A percentile compares a stretch with the other conserved stretches of the same genome.
These are phyloP conservation scores for Eulemur albifrons DNA, from an alignment of 2,797 vertebrate genomes.

Conservation along the genomic window DNA sequence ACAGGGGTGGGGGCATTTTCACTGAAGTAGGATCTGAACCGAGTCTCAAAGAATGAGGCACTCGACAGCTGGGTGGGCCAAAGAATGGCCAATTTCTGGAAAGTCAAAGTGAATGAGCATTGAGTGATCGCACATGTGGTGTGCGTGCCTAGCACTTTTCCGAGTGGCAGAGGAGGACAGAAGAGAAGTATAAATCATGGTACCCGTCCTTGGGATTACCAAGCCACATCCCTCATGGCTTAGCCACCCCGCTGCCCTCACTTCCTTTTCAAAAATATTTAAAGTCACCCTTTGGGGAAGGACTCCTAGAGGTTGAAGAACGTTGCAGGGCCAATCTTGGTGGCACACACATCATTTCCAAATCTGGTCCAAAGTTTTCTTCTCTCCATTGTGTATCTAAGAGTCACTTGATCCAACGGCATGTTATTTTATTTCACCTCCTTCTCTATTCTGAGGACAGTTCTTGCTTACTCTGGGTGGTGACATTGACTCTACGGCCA, in stretches of 20 bases:
- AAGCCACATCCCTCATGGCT: neutral
- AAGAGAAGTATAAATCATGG: neutral
- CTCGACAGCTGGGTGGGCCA: too few relatives aligned
- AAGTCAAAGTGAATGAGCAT: neutral
- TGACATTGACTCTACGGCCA: accelerated
- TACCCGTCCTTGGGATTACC: too few relatives aligned
- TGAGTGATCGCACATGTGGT: accelerated
- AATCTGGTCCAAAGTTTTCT: neutral
- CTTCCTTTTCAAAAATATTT: neutral
- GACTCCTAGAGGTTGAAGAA: accelerated
- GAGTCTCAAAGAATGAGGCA: neutral
- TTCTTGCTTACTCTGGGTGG: neutral
- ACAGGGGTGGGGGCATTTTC: accelerated
- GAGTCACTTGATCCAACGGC: neutral
- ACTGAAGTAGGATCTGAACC: accelerated
- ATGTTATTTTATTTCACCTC: neutral
- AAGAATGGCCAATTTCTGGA: neutral
- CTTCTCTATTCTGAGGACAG: neutral
- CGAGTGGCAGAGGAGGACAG: neutral
- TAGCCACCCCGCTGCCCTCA: accelerated
- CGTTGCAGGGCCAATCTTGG: neutral
- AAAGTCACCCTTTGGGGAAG: neutral
- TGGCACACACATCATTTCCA: neutral
- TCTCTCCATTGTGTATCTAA: neutral
- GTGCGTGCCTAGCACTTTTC: accelerated